Percentiles rank a stretch among this genome's conserved stretches.
phyloP scores from a whole-genome alignment of 2,888 invertebrate genomes.

The Anaspis maculata region DNA sequence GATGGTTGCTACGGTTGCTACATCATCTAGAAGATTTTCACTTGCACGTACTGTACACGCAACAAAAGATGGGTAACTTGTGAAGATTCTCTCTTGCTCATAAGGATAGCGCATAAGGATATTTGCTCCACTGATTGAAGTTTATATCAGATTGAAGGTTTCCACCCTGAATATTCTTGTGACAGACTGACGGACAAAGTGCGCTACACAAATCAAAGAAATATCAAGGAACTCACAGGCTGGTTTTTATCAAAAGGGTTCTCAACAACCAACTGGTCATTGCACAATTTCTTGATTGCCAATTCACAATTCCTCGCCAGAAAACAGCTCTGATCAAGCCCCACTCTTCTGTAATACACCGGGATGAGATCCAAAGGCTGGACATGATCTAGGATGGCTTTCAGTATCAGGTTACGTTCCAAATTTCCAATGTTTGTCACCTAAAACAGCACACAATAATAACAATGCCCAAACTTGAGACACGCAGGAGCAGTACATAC shows the following conservation, averaged over 20 bases:
- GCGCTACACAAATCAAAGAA: too few species aligned
- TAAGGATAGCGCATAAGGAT: too few species aligned
- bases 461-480: not conserved
- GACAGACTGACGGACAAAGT: too few species aligned
- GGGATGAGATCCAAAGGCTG: slow-evolving; percentile 46
- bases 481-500: too few species aligned
- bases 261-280: slow-evolving; percentile 39
- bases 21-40: too few species aligned
- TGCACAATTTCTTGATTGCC: slow-evolving; percentile 44
- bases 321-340: slow-evolving; percentile 38
- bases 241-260: slow-evolving; percentile 22
- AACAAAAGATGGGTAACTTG: too few species aligned
- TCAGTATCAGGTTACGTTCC: slow-evolving; percentile 32
- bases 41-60: too few species aligned
- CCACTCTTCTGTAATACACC: slow-evolving; percentile 34
- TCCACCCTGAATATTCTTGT: too few species aligned
- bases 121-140: too few species aligned
- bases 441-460: slow-evolving; percentile 13
- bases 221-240: slow-evolving; percentile 7
- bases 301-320: slow-evolving; percentile 44
- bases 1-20: too few species aligned
- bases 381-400: slow-evolving; percentile 40
- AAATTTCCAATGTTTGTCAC: slow-evolving; percentile 32
- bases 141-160: too few species aligned
- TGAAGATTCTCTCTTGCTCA: too few species aligned